phyloP scores from a whole-genome alignment of 2,113 vertebrate species.

The Dolichotis patagonum region DNA sequence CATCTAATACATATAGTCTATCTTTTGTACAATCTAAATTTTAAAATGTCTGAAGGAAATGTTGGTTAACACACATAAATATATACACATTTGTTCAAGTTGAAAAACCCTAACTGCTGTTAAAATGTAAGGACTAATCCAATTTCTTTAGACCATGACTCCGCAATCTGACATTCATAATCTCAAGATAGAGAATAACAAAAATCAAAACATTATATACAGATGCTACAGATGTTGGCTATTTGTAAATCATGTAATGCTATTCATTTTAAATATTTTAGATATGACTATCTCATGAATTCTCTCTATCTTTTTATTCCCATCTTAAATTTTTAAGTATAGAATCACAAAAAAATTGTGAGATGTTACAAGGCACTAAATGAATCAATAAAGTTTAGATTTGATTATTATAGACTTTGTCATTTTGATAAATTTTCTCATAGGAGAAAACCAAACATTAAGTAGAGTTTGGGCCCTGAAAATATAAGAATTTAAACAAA shows the following conservation, averaged over 20 bases:
- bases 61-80: not conserved
- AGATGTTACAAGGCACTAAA: not conserved
- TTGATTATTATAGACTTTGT: not conserved
- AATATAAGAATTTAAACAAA: constrained; percentile 31
- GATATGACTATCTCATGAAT: not conserved
- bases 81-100: not conserved
- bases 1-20: not conserved
- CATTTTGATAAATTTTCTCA: constrained; percentile 1
- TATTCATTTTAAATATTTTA: constrained; percentile 25
- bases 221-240: not conserved
- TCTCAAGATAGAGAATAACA: not conserved
- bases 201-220: not conserved
- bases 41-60: constrained; percentile 22
- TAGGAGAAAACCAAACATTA: not conserved
- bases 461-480: not conserved
- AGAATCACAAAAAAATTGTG: not conserved
- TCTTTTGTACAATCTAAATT: not conserved
- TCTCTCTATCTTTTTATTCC: not conserved
- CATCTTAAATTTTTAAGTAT: not conserved
- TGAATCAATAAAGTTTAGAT: not conserved
- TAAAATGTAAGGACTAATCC: not conserved
- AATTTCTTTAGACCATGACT: not conserved
- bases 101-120: not conserved
- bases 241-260: not conserved
- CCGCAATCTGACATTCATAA: not conserved